Percentiles rank a stretch among this genome's conserved stretches.
These are phyloP conservation scores for Parelbella ahira DNA, from an alignment of 2,888 invertebrate genomes.

Conservation along the genomic window DNA sequence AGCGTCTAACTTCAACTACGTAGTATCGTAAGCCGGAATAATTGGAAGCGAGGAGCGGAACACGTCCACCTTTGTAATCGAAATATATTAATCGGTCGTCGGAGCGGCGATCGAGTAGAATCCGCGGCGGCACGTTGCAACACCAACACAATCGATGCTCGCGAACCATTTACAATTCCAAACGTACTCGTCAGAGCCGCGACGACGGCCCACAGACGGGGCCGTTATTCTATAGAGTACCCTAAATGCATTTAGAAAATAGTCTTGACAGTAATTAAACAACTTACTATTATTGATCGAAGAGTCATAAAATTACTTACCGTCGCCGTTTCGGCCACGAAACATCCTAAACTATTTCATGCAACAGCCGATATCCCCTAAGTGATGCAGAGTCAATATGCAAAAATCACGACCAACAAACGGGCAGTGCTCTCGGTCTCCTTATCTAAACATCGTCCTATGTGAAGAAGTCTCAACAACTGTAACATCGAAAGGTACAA, in stretches of 20 bases:
- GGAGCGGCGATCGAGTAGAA: no score
- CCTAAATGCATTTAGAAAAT: slow-evolving; percentile 57
- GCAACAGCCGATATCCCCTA: slow-evolving; percentile 13
- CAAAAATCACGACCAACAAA: slow-evolving; percentile 17
- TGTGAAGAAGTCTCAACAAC: slow-evolving; percentile 16
- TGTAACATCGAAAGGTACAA: slow-evolving; percentile 19
- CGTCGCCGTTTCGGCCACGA: slow-evolving; percentile 30
- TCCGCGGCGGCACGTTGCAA: no score
- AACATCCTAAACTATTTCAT: slow-evolving; percentile 20
- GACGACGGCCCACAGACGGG: no score
- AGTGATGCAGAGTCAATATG: slow-evolving; percentile 14
- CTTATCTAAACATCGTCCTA: slow-evolving; percentile 19
- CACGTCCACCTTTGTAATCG: slow-evolving; percentile 13
- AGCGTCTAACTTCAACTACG: slow-evolving; percentile 44
- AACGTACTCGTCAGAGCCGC: no score
- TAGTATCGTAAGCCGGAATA: slow-evolving; percentile 15
- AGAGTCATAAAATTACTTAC: slow-evolving; percentile 51
- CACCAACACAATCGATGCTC: no score
- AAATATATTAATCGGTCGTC: no score
- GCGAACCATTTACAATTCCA: no score
- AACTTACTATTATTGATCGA: slow-evolving; percentile 53
- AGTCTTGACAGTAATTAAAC: slow-evolving; percentile 58
- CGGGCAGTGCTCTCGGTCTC: slow-evolving; percentile 18
- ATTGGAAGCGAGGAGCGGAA: slow-evolving; percentile 16
- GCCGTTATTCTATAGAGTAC: slow-evolving; percentile 60